A percentile compares a stretch with the other conserved stretches of the same genome.
phyloP scores from a whole-genome alignment of 1,140 invertebrate species.

The Kradibia gibbosae region DNA sequence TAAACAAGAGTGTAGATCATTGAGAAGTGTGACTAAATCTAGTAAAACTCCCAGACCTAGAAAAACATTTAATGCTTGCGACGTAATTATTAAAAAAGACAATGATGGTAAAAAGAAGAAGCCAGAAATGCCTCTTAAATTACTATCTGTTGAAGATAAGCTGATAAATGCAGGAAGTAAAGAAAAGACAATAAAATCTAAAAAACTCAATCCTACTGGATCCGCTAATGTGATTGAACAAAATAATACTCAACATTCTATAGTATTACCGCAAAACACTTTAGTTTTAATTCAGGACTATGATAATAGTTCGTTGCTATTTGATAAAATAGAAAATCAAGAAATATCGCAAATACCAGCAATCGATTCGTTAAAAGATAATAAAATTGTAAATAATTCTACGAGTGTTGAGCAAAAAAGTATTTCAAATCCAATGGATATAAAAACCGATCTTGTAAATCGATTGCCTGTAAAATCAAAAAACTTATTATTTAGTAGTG shows the following conservation, averaged over 20 bases:
- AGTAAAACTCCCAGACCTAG: conserved; percentile 27
- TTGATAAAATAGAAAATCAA: conserved; percentile 60
- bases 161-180: conserved; percentile 42
- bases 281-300: conserved; percentile 55
- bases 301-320: conserved; percentile 58
- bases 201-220: conserved; percentile 51
- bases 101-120: conserved; percentile 36
- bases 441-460: conserved; percentile 42
- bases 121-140: conserved; percentile 13
- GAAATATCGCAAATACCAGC: conserved; percentile 45
- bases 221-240: conserved; percentile 52
- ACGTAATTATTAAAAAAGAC: conserved; percentile 36
- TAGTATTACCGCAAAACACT: conserved; percentile 49
- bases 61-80: conserved; percentile 6
- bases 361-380: conserved; percentile 44
- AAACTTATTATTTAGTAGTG: conserved; percentile 46
- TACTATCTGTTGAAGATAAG: conserved; percentile 45
- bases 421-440: conserved; percentile 16
- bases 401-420: conserved; percentile 23
- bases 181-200: conserved; percentile 55
- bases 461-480: conserved; percentile 30
- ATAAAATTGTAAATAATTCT: conserved; percentile 46
- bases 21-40: conserved; percentile 40
- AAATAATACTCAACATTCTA: conserved; percentile 48
- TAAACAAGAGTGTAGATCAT: conserved; percentile 52